Evolutionary conservation across 2,113 vertebrate species (phyloP).

Genomic region (Dromaius novaehollandiae): DNA sequence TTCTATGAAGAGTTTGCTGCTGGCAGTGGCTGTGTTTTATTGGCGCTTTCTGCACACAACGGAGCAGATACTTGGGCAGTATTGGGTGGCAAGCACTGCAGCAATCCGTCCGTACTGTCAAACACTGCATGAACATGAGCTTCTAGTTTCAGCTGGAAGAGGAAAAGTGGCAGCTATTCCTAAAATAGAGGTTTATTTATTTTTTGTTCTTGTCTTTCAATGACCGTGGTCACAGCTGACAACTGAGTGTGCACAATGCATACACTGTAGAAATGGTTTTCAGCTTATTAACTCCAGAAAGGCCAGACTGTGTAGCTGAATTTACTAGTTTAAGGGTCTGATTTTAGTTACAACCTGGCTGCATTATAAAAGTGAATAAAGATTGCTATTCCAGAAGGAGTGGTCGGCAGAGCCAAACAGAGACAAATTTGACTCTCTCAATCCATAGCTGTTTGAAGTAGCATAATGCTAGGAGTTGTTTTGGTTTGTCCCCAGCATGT

Average conservation of each 20-base stretch:
- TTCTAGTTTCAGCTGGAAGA: neutral
- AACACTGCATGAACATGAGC: neutral
- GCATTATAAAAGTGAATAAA: neutral
- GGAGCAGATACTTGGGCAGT: neutral
- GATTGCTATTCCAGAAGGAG: neutral
- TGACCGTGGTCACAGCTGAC: neutral
- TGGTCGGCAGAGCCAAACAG: neutral
- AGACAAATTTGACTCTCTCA: neutral
- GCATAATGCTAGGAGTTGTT: neutral
- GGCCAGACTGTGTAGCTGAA: neutral
- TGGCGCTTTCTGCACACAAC: fast-evolving
- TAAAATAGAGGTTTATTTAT: neutral
- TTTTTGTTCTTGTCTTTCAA: neutral
- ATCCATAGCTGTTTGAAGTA: neutral
- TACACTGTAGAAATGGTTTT: neutral
- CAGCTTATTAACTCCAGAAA: neutral
- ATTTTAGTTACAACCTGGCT: conserved; percentile 25
- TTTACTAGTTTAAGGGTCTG: neutral
- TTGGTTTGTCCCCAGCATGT: neutral
- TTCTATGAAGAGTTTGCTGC: neutral
- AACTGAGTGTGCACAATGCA: neutral
- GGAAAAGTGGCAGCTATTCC: neutral
- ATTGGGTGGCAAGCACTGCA: neutral
- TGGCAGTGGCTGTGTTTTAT: neutral
- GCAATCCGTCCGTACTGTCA: neutral